Base-by-base conservation (phyloP, 2,797 vertebrate genomes). In the Poecilia gillii region DNA sequence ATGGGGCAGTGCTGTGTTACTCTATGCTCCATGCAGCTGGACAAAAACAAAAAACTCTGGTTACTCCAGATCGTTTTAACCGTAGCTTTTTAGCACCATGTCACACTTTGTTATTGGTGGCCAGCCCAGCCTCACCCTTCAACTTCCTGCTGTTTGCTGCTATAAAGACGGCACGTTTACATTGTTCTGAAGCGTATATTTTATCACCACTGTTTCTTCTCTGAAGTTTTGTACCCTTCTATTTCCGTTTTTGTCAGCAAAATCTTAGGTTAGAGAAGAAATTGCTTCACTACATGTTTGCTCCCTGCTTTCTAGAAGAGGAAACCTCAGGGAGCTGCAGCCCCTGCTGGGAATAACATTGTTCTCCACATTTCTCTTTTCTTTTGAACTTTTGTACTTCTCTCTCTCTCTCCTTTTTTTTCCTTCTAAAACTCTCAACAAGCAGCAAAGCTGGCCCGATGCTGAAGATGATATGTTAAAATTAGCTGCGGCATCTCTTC, bases 201-300 rank as follows among this genome's bases (percentile, higher is more conserved):
- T 57, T 72, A 82, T 78, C 72, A 53, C 73, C 78, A 55, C 39
- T 57, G 82, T 57, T 72, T 68, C 64, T 45, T 23, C 68, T 51
- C 41, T 78, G 41, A 51, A 82, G 72, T 80, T 64, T 76, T 83
- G 49, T 41, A 13, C 64, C 9, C 64, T 41, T 55, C 72, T 66
- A 45, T 28, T 36, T 83, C 81, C 75, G 79, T 87, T 77, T 87
- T 76, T 80, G 81, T 88, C 84, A 81, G 78, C 66, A 81, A 62
- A 75, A 79, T 74, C 84, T 81, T 82, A 84, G 78, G 87, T 87
- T 82, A 88, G 74, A 80, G 83, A 78, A 82, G 81, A 88, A 85
- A 86, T 86, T 79, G 75, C 83, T 79, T 78, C 80, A 41, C 77
- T 72, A 36, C 77, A 76, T 18, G 14, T 55, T 33, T 75, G 83